Conservation (phyloP, 2,888 invertebrate species). For the Drosophila anomelani region DNA sequence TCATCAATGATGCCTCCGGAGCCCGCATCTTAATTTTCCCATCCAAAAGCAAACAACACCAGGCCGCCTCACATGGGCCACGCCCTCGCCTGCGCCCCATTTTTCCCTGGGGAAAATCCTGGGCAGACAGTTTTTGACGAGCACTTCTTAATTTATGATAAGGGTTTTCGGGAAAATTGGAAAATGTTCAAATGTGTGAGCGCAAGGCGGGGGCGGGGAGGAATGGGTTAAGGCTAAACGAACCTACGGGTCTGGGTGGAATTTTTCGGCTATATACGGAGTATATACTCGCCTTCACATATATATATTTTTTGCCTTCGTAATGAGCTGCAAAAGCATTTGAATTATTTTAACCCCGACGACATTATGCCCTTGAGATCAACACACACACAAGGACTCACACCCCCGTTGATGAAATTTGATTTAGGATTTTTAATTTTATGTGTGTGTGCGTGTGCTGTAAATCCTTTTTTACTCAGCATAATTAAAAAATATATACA, state of each 20-base stretch:
- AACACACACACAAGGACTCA: constrained; percentile 49
- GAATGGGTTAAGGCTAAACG: constrained; percentile 57
- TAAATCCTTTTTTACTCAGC: constrained; percentile 73
- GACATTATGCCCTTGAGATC: constrained; percentile 82
- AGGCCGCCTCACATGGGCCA: constrained; percentile 29
- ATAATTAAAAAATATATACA: constrained; percentile 10
- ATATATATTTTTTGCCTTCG: constrained; percentile 46
- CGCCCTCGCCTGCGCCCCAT: constrained; percentile 12
- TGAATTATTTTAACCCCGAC: constrained; percentile 82
- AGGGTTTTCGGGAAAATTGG: constrained; percentile 81
- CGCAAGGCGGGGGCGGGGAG: not conserved
- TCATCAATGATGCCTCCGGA: constrained; percentile 56
- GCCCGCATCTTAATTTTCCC: constrained; percentile 76
- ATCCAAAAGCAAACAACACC: constrained; percentile 63
- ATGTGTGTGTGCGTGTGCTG: constrained; percentile 57
- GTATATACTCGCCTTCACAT: not conserved
- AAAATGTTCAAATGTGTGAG: constrained; percentile 74
- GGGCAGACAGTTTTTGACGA: constrained; percentile 80
- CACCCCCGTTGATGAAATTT: constrained; percentile 60
- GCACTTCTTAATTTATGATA: constrained; percentile 82
- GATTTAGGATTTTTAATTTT: constrained; percentile 81
- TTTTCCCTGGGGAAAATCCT: constrained; percentile 36
- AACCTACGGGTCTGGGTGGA: constrained; percentile 68
- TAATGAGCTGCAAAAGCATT: constrained; percentile 81
- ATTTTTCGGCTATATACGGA: constrained; percentile 26